Conservation (phyloP, 2,888 invertebrate species). For the Acronicta leporina region DNA sequence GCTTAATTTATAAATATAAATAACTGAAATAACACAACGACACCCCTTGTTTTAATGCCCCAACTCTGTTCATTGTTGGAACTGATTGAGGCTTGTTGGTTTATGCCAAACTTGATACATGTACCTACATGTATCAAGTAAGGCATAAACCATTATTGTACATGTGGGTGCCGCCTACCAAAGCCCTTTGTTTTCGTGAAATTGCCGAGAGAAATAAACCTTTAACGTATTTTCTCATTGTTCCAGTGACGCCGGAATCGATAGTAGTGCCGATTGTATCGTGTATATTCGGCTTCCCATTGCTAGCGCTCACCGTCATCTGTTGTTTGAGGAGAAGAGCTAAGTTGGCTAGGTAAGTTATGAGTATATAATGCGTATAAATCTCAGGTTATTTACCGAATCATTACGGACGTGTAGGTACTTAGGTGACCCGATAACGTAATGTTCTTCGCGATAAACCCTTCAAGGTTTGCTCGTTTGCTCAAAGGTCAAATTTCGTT, state of each 20-base stretch:
- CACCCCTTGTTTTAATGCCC: constrained; percentile 35
- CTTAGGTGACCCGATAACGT: constrained; percentile 28
- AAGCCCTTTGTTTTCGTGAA: constrained; percentile 36
- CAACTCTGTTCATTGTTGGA: constrained; percentile 28
- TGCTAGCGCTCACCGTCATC: constrained; percentile 95
- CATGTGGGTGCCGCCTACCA: constrained; percentile 7
- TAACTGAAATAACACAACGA: constrained; percentile 31
- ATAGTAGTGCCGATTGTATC: constrained; percentile 96
- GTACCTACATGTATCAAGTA: too few relatives aligned
- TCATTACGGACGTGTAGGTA: constrained; percentile 21
- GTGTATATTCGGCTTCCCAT: constrained; percentile 96
- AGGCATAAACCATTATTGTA: too few relatives aligned
- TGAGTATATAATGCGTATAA: constrained; percentile 10
- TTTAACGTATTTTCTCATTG: constrained; percentile 57
- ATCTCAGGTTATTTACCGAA: constrained; percentile 27
- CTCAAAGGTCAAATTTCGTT: constrained; percentile 32
- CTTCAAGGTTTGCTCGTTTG: constrained; percentile 28
- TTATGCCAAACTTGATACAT: constrained; percentile 46
- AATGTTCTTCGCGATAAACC: constrained; percentile 40
- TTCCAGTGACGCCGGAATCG: constrained; percentile 95
- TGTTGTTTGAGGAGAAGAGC: constrained; percentile 95
- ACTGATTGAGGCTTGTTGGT: constrained; percentile 45
- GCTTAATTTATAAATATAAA: constrained; percentile 32
- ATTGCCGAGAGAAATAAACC: constrained; percentile 22
- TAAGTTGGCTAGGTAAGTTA: constrained; percentile 91